Base-by-base conservation (phyloP, 2,888 invertebrate genomes). In the Drosophila nr. medialis region DNA sequence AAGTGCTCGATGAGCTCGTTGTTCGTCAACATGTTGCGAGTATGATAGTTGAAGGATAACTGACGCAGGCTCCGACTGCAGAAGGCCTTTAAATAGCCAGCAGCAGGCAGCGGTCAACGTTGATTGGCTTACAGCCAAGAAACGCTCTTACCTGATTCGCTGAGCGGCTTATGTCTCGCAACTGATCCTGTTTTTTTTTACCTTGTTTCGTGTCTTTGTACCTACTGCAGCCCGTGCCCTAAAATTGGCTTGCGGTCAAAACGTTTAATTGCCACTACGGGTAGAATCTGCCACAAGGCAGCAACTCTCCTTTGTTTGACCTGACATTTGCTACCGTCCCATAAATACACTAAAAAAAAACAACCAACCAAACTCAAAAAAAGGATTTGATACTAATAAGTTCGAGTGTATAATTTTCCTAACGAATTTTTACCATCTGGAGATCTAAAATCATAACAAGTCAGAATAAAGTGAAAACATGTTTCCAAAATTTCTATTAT, bases 161-260 rank as follows among this genome's bases (percentile, higher is more conserved):
- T 60, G 69, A 34, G 42, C 59, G 42, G 13, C 40, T 18, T 50
- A 30, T 42, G 42, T 29, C 6, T 6, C 8, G 29, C 27, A 54
- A 54, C 34, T 54, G 66, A 81, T 77, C 81, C 77, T 65, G 65
- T 64, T 72, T 60, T 55, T 27, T 36, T 18, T 10, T 32, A 42
- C 15, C 7, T n/a, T 18, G 7, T 4, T 21, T 53, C 10, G 24
- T 34, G 15, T n/a, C 27, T 18, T 21, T 7, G 32, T 66, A 67
- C 68, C 72, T 75, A 70, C 8, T 49, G 61, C 36, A 65, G 55
- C 76, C 69, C 82, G 83, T 86, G 85, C 90, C 77, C 82, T 66
- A 86, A 90, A 88, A 88, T 90, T 91, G 90, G 85, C 92, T 91
- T 91, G 91, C 89, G 91, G 91, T 91, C 89, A 89, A 91, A 88